Conservation (phyloP, 2,797 vertebrate genomes). For the Microcaecilia unicolor region DNA sequence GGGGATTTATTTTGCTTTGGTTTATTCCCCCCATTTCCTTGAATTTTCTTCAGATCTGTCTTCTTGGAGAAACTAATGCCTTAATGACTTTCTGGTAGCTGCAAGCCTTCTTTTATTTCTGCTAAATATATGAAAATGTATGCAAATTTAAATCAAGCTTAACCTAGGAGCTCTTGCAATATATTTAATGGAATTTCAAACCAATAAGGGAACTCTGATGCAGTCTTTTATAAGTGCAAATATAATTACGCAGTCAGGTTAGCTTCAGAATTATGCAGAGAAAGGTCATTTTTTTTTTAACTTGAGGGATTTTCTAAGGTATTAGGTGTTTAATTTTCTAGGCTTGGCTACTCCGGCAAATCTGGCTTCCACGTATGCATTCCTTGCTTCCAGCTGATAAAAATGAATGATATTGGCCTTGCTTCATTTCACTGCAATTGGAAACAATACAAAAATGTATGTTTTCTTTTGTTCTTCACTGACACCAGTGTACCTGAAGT, state of each 20-base stretch:
- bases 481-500: too few species aligned
- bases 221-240: slow-evolving; percentile 73
- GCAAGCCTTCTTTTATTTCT: slow-evolving; percentile 96
- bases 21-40: slow-evolving; percentile 45
- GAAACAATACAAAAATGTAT: too few species aligned
- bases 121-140: slow-evolving; percentile 99
- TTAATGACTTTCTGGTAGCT: slow-evolving; percentile 90
- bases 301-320: slow-evolving; percentile 14
- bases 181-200: slow-evolving; percentile 96
- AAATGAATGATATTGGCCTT: too few species aligned
- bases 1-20: slow-evolving; percentile 33
- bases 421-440: too few species aligned
- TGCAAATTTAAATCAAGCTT: slow-evolving; percentile 99
- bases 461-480: too few species aligned
- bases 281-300: slow-evolving; percentile 59
- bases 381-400: too few species aligned
- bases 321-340: slow-evolving; percentile 15
- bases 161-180: slow-evolving; percentile 87
- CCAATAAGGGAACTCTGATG: slow-evolving; percentile 78
- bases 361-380: not conserved
- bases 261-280: slow-evolving; percentile 60
- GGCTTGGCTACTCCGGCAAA: slow-evolving; percentile 8
- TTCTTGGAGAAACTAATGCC: slow-evolving; percentile 70
- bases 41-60: slow-evolving; percentile 58
- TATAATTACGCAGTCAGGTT: slow-evolving; percentile 75